Base-by-base conservation (phyloP, 1,140 invertebrate genomes). In the Meloidogyne hapla region DNA sequence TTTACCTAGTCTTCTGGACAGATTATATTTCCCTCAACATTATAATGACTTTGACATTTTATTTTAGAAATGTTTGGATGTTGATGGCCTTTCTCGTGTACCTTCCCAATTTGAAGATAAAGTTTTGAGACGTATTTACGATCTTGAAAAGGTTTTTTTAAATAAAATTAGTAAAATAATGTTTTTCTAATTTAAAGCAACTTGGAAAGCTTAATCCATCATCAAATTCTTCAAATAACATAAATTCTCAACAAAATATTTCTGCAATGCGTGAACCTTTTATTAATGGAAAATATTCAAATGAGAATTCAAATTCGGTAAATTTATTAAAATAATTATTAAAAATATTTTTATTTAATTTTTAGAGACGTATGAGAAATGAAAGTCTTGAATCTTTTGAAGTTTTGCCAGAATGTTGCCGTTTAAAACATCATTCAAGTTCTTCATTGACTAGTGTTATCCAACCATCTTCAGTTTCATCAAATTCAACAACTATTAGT, bases 371-470 rank as follows among this genome's bases (percentile, higher is more conserved):
- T 56, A 26, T 56, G 12, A 78, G 81, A 25, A 77, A 71, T 33
- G 80, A 81, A 83, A 72, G 77, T 62, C 69, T 80, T 40, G 80
- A 81, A 33, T 81, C 80, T 23, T 81, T 80, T 33, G 67, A 38
- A n/a, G 71, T 65, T n/a, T 76, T 83, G 10, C 42, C 61, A 13
- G 70, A 73, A 38, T 73, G 70, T 25, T 66, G 21, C 28, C 70
- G 70, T 21, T 40, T 73, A 38, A 73, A 73, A 28, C 70, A 73
- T 64, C 61, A 73, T 21, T 73, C 70, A 28, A 56, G 56, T 61
- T 73, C 70, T 23, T 73, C 70, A 10, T 64, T 73, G 28, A 73
- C 70, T n/a, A 63, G 56, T 28, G 70, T 61, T 23, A 40, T 73
- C 33, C 56, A 63, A 23, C 70, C 70, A 23, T 73, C 70, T 61